Base-by-base conservation (phyloP, 2,797 vertebrate genomes). In the Gymnoscopelus braueri region DNA sequence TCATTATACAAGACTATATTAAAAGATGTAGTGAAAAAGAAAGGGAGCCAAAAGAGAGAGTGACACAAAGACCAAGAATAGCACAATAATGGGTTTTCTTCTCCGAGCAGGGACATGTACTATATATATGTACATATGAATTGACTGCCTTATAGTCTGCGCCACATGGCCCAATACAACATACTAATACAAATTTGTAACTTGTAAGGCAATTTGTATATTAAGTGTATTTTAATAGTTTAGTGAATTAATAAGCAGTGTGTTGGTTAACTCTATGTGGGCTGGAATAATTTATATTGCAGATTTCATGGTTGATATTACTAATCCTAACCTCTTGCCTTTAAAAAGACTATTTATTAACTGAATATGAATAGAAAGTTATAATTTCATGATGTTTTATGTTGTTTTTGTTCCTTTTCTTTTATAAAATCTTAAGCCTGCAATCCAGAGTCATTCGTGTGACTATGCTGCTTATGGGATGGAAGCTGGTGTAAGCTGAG, bases 271-370 rank as follows among this genome's bases (percentile, higher is more conserved):
- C 72, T 82, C 75, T 81, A 87, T 77, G 87, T 91, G 84, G 71
- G 79, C 83, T 80, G 79, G 74, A 89, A 87, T 83, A 68, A 88
- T 90, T 90, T 87, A 88, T 85, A 90, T 87, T 81, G 82, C 71
- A 84, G 48, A 87, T 78, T 86, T 84, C 80, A 89, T 89, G 83
- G 80, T 89, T 88, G 72, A 86, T 86, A 88, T 88, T 53, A 84
- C 87, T 91, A 88, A 91, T 87, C 82, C 83, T 89, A 86, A 91
- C 84, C 89, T 89, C 68, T 86, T 92, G 90, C 90, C 90, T 92
- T 91, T 89, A 84, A 88, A 85, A 89, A 82, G 8, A 87, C 61
- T 62, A 82, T 90, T 91, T 87, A 74, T 79, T 91, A 19, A 19
- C 19, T 19, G 19, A 19, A 19, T 89, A 85, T 89, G 75, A 85